Conservation (phyloP, 2,888 invertebrate genomes). For the Herminia tarsipennalis region DNA sequence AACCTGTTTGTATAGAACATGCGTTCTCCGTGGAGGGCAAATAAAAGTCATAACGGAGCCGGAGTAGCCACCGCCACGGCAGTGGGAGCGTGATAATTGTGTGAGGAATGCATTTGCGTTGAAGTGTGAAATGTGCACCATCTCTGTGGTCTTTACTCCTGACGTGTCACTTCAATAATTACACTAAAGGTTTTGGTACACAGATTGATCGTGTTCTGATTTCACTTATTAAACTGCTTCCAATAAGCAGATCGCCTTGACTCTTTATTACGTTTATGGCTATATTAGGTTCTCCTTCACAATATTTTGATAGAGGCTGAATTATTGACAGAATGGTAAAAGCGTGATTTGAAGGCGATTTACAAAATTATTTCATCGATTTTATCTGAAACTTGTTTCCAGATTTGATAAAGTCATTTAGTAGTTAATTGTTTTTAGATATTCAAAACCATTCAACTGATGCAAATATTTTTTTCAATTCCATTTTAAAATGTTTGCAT, state of each 20-base stretch:
- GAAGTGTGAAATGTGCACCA: constrained; percentile 52
- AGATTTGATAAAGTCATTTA: too few species aligned
- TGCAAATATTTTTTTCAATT: constrained; percentile 14
- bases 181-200: too few species aligned
- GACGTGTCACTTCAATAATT: constrained; percentile 43
- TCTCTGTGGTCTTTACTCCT: constrained; percentile 43
- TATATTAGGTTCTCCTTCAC: constrained; percentile 36
- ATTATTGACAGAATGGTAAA: constrained; percentile 32
- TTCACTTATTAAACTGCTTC: constrained; percentile 35
- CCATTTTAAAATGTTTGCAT: constrained; percentile 28
- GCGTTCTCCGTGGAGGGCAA: constrained; percentile 67
- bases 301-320: constrained; percentile 29
- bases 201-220: constrained; percentile 30
- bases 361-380: constrained; percentile 14
- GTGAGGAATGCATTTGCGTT: constrained; percentile 66
- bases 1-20: constrained; percentile 60
- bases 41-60: constrained; percentile 76
- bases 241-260: constrained; percentile 34
- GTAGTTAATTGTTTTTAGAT: too few species aligned
- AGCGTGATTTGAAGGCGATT: constrained; percentile 27
- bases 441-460: too few species aligned
- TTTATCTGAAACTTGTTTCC: too few species aligned
- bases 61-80: constrained; percentile 51
- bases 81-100: constrained; percentile 54
- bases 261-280: constrained; percentile 30